Evolutionary conservation across 1,140 invertebrate genomes (phyloP), one percentile per base, ranked within the genome.

Genomic region (Drosophila takahashii): DNA sequence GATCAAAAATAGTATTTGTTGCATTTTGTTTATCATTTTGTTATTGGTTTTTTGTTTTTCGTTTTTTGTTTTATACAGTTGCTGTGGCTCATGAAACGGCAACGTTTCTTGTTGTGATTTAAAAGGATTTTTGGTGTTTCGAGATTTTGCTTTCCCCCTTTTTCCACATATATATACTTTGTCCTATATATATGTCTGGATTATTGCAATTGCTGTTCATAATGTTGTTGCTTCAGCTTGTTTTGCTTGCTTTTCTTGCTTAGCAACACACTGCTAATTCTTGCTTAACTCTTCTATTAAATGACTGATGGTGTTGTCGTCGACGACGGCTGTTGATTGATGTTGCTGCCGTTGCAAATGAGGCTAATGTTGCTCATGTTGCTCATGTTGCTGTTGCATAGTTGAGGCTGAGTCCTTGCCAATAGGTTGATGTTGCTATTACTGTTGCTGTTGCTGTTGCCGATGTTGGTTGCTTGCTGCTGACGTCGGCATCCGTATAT

Each of bases 1-100:
- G 84, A 89, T 86, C 81, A 86, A 86, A 87, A 86, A 87, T 87
- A 87, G 83, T 87, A 66, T 84, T 70, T 84, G 57, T 87, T 87
- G 83, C 83, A 79, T 79, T 87, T 87, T 77, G 54, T 80, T 64
- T 64, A 53, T 73, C 37, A 29, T 54, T 53, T 53, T 56, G 42
- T 37, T 60, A 39, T 76, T 78, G 52, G 44, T 78, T 71, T 44
- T 5, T 41, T 41, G 22, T 22, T 8, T 44, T 5, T 41, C 15
- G 22, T 22, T 8, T 4, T 41, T 16, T 39, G 13, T 39, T 39
- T 50, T 22, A 59, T 58, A 61, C 36, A 34, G 18, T 67, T 67
- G 59, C 64, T 26, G 59, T 66, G 34, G 45, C 34, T 66, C 62
- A 48, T 56, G 4, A 66, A 61, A 48, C 61, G 45, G 70, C 79